These are phyloP conservation scores for Enteromius thamalakanensis DNA, from an alignment of 2,797 vertebrate genomes.

Conservation along the genomic window DNA sequence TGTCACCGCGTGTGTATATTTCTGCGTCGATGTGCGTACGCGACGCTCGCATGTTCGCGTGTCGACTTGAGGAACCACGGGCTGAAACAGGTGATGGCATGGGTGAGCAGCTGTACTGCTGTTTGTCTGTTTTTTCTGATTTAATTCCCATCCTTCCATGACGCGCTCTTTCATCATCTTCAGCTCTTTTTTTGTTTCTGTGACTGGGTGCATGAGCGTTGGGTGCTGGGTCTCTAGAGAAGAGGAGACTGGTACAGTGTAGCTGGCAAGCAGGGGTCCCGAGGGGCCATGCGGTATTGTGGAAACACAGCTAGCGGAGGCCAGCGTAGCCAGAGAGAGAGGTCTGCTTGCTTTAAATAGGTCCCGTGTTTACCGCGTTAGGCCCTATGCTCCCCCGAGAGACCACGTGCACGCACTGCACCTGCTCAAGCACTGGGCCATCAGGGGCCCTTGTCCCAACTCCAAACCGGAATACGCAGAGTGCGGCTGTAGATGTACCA, in stretches of 20 bases:
- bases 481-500: slow-evolving; percentile 26
- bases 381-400: slow-evolving; percentile 55
- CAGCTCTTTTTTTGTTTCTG: slow-evolving; percentile 27
- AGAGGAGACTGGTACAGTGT: slow-evolving; percentile 47
- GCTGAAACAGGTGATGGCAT: slow-evolving; percentile 59
- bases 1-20: slow-evolving; percentile 24
- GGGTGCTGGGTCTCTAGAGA: slow-evolving; percentile 59
- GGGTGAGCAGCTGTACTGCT: slow-evolving; percentile 68
- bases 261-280: slow-evolving; percentile 41
- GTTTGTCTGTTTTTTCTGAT: slow-evolving; percentile 54
- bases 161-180: slow-evolving; percentile 61
- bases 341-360: slow-evolving; percentile 62
- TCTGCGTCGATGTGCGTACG: slow-evolving; percentile 40
- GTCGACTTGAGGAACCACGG: slow-evolving; percentile 33
- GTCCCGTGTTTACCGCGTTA: slow-evolving; percentile 65
- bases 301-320: slow-evolving; percentile 60
- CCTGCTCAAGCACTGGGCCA: slow-evolving; percentile 61
- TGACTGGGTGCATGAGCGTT: slow-evolving; percentile 47
- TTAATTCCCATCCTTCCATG: slow-evolving; percentile 61
- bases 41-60: background rate
- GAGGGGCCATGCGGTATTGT: slow-evolving; percentile 54
- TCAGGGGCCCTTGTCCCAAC: slow-evolving; percentile 58
- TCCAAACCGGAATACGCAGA: slow-evolving; percentile 23
- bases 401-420: slow-evolving; percentile 56
- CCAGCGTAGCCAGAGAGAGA: slow-evolving; percentile 55